These are phyloP conservation scores for Psittacula echo DNA, from an alignment of 2,797 vertebrate species.

Conservation along the genomic window DNA sequence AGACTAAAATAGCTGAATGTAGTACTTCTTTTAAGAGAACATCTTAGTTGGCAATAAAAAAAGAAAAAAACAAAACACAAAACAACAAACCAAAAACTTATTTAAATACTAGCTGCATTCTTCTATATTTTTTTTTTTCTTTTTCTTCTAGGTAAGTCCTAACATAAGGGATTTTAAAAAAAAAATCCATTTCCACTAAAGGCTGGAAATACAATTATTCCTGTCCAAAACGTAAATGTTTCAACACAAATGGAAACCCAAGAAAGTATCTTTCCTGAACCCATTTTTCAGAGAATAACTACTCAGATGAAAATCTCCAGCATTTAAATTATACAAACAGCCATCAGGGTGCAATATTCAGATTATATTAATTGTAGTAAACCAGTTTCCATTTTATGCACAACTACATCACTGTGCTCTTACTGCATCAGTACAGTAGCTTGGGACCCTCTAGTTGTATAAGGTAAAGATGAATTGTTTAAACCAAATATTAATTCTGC, in stretches of 20 bases:
- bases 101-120: conserved; percentile 16
- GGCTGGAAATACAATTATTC: not conserved
- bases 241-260: not conserved
- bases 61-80: not conserved
- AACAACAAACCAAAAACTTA: not conserved
- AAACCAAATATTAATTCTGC: not conserved
- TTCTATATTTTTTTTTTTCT: not conserved
- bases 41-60: not conserved
- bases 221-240: not conserved
- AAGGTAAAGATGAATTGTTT: not conserved
- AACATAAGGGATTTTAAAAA: not conserved
- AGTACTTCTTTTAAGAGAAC: conserved; percentile 25
- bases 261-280: not conserved
- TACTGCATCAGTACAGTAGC: not conserved
- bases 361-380: not conserved
- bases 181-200: not conserved
- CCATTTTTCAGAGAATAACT: not conserved
- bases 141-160: not conserved
- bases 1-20: conserved; percentile 48
- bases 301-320: not conserved
- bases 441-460: not conserved
- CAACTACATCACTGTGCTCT: not conserved
- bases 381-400: not conserved
- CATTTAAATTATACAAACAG: not conserved
- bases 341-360: not conserved